These are phyloP conservation scores for Patagioenas fasciata DNA, from an alignment of 2,113 vertebrate genomes.

Conservation along the genomic window DNA sequence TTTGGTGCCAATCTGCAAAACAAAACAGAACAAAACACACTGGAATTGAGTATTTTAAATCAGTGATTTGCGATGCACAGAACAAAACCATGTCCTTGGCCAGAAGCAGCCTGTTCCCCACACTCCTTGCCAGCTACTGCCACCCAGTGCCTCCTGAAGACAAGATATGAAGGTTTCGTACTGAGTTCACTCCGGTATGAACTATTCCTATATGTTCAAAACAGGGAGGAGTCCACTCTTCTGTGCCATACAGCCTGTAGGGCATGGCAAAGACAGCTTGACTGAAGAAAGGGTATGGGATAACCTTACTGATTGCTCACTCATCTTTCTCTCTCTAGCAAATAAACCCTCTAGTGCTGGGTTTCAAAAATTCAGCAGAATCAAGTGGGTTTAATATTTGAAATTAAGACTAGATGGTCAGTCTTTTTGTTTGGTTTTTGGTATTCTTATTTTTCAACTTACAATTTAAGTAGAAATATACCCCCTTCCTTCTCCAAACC, in stretches of 20 bases:
- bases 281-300: not conserved
- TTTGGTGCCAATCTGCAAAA: slow-evolving; percentile 72
- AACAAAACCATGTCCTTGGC: not conserved
- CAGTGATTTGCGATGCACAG: not conserved
- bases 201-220: not conserved
- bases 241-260: not conserved
- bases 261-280: not conserved
- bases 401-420: not conserved
- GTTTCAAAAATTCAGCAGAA: not conserved
- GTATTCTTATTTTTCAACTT: not conserved
- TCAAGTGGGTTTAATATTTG: not conserved
- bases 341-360: not conserved
- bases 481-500: not conserved
- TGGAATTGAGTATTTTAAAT: not conserved
- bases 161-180: not conserved
- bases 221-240: not conserved
- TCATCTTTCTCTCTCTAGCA: not conserved
- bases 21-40: not conserved
- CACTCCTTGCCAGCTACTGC: not conserved
- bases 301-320: not conserved
- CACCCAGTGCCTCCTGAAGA: slow-evolving; percentile 3
- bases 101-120: not conserved
- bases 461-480: not conserved
- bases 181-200: not conserved
- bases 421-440: not conserved